Evolutionary conservation across 2,797 vertebrate species (phyloP).

Genomic region (Gorsachius magnificus): DNA sequence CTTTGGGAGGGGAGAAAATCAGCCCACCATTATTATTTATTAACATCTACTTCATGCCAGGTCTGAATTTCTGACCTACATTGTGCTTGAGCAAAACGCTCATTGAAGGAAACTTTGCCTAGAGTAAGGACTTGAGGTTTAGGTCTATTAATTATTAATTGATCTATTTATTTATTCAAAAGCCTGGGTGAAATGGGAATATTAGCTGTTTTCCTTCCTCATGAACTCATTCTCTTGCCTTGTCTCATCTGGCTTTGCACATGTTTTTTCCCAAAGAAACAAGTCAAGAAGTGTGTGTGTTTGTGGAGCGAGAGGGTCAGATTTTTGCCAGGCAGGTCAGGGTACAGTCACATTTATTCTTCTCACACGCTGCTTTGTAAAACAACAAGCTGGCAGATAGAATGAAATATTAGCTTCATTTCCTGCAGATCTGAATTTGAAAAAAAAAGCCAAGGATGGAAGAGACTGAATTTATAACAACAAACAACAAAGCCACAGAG

Average conservation of each 20-base stretch:
- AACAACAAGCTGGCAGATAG: not conserved
- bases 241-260: not conserved
- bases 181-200: conserved; percentile 22
- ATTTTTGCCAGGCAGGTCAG: not conserved
- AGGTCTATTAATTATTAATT: conserved; percentile 50
- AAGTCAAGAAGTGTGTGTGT: not conserved
- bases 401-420: conserved; percentile 24
- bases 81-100: not conserved
- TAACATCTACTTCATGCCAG: not conserved
- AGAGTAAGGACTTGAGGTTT: conserved; percentile 33
- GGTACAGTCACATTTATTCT: not conserved
- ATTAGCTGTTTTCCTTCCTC: conserved; percentile 21
- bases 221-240: not conserved
- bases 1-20: not conserved
- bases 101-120: conserved; percentile 6
- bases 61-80: conserved; percentile 48
- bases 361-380: not conserved
- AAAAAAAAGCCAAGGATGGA: not conserved
- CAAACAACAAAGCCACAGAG: not conserved
- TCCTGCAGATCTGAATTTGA: not conserved
- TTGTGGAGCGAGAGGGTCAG: not conserved
- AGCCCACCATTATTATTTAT: not conserved
- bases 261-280: not conserved
- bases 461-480: not conserved
- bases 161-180: conserved; percentile 59